Base-by-base conservation (phyloP, 1,140 invertebrate genomes). In the Leptopilina boulardi region DNA sequence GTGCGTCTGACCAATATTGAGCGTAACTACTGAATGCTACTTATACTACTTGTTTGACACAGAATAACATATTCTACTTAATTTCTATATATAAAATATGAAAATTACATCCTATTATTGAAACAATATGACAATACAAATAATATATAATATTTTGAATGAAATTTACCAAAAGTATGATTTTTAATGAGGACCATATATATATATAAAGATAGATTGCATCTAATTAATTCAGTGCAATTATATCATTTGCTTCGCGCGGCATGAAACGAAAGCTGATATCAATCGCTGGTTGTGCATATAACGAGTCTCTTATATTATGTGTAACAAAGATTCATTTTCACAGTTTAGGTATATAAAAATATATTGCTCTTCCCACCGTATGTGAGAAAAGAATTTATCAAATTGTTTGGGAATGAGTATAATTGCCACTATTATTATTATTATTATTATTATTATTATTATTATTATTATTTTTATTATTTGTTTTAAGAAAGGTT, bases 181-280 rank as follows among this genome's bases (percentile, higher is more conserved):
- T 38, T 42, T 30, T 54, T 21, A 77, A 59, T 42, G 47, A 73
- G 44, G 72, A 38, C 47, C 73, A n/a, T 51, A 75, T 56, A 38
- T 38, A 38, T n/a, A n/a, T n/a, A n/a, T n/a, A n/a, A n/a, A n/a
- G n/a, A 9, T 44, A 71, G 54, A 56, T 75, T 44, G 26, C 54
- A n/a, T 30, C 19, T 23, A 41, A 75, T 18, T 75, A 41, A 59
- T 23, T 75, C 59, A 23, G 42, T 66, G 34, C 47, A 51, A 51
- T 51, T 51, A 51, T 51, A 51, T 51, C 47, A 51, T 51, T 51
- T 51, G 34, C 34, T 51, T 51, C 18, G 34, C 34, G 11, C 34
- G 19, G 73, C 59, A 18, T 75, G 19, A 66, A 66, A 34, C 26
- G 13, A 66, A 66, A 34, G 59, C 59, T 66, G 59, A 66, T 66